Conservation (phyloP, 23 tunicate species). For the Halocynthia roretzi region DNA sequence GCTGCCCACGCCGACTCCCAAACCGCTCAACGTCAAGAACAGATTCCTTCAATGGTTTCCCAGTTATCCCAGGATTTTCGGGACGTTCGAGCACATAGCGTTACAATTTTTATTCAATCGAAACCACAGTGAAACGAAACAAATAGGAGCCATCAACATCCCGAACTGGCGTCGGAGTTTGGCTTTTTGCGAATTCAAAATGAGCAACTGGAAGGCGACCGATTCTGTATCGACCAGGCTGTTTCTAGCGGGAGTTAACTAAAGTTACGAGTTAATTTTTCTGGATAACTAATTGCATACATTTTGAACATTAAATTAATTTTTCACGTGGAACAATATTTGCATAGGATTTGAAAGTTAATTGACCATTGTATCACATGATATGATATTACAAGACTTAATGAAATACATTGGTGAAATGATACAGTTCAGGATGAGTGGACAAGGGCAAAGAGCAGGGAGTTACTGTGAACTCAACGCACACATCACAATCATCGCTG, state of each 20-base stretch:
- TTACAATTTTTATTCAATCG: neutral
- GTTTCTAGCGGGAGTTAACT: neutral
- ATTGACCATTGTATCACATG: too few relatives aligned
- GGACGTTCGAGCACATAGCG: neutral
- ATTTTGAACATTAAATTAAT: too few relatives aligned
- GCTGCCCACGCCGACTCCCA: neutral
- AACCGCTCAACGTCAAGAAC: neutral
- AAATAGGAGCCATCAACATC: neutral
- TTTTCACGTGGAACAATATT: too few relatives aligned
- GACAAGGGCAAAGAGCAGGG: too few relatives aligned
- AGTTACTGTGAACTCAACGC: too few relatives aligned
- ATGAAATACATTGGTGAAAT: too few relatives aligned
- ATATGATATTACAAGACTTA: too few relatives aligned
- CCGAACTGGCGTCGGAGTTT: neutral
- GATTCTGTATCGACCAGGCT: neutral
- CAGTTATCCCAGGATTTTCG: neutral
- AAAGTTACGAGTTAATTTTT: neutral
- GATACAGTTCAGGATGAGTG: too few relatives aligned
- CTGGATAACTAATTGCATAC: neutral
- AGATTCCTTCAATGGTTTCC: neutral
- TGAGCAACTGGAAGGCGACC: neutral
- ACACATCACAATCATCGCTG: too few relatives aligned
- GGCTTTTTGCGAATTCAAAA: conserved; percentile 1
- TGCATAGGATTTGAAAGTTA: too few relatives aligned
- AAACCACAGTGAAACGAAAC: neutral